A percentile compares a stretch with the other conserved stretches of the same genome.
Conservation (phyloP, 2,113 vertebrate genomes). For the Pantherophis guttatus region DNA sequence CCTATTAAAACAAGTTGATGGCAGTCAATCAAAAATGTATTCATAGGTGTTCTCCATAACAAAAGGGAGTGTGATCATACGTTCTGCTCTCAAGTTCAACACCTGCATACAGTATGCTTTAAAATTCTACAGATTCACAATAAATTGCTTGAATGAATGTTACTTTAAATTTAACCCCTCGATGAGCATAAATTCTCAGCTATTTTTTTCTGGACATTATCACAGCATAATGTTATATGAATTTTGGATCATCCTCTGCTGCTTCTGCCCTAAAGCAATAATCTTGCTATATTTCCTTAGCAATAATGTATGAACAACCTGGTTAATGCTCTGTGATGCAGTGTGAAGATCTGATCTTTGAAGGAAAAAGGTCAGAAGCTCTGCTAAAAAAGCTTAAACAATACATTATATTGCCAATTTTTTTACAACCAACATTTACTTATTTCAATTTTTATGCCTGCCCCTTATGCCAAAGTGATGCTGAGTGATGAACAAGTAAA, state of each 20-base stretch:
- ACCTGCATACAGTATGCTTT: neutral
- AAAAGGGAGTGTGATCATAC: neutral
- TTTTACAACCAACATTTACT: neutral
- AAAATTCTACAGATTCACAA: neutral
- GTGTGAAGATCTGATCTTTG: neutral
- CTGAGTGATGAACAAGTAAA: neutral
- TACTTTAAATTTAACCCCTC: neutral
- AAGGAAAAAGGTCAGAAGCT: neutral
- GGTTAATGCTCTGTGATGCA: neutral
- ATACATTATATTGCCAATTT: neutral
- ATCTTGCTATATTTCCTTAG: neutral
- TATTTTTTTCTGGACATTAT: neutral
- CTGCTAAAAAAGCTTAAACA: neutral
- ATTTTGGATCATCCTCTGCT: neutral
- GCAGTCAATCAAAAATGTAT: neutral
- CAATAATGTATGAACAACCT: neutral
- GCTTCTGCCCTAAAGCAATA: neutral
- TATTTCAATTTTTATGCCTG: neutral
- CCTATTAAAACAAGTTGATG: neutral
- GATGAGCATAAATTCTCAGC: neutral
- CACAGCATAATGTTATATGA: neutral
- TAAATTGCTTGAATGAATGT: neutral
- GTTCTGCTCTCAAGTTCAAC: neutral
- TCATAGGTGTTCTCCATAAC: neutral
- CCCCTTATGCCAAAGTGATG: neutral